Percentiles rank a stretch among this genome's conserved stretches.
Conservation (phyloP, 2,888 invertebrate species). For the Ecliptopera silaceata region DNA sequence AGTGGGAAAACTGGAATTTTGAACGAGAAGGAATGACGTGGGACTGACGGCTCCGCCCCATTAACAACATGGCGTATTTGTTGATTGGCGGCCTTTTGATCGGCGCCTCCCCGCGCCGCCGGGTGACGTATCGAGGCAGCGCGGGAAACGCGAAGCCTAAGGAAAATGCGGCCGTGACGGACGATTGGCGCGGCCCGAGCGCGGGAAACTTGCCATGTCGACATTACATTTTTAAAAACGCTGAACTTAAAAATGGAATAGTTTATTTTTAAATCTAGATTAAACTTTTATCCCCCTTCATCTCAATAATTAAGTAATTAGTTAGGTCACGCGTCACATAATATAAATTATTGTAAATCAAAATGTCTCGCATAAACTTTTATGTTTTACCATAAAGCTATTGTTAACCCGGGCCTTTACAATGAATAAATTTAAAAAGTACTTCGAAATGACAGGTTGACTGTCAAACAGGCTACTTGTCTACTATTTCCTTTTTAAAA, state of each 20-base stretch:
- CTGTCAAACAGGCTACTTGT: not conserved
- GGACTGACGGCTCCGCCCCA: slow-evolving; percentile 78
- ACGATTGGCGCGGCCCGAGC: slow-evolving; percentile 44
- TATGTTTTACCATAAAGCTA: slow-evolving; percentile 2
- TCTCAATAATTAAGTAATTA: slow-evolving; percentile 5
- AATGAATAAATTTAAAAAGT: slow-evolving; percentile 1
- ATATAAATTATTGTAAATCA: not conserved
- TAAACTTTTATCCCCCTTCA: not conserved
- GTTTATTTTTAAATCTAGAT: slow-evolving; percentile 14
- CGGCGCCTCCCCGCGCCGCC: slow-evolving; percentile 58
- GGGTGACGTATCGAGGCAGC: slow-evolving; percentile 55
- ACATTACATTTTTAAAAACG: slow-evolving; percentile 27
- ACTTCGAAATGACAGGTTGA: not conserved
- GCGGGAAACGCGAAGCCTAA: slow-evolving; percentile 66
- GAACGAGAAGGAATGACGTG: slow-evolving; percentile 56
- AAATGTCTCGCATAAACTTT: not conserved
- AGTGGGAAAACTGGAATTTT: slow-evolving; percentile 56
- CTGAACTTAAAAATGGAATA: not conserved
- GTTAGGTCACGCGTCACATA: slow-evolving; percentile 4
- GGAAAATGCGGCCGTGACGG: slow-evolving; percentile 56
- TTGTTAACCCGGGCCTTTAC: not conserved
- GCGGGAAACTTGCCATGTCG: slow-evolving; percentile 43
- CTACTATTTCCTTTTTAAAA: not conserved
- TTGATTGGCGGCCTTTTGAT: slow-evolving; percentile 82
- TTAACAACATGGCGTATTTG: slow-evolving; percentile 86